These are phyloP conservation scores for Neodiprion pinetum DNA, from an alignment of 1,140 invertebrate genomes.

Conservation along the genomic window DNA sequence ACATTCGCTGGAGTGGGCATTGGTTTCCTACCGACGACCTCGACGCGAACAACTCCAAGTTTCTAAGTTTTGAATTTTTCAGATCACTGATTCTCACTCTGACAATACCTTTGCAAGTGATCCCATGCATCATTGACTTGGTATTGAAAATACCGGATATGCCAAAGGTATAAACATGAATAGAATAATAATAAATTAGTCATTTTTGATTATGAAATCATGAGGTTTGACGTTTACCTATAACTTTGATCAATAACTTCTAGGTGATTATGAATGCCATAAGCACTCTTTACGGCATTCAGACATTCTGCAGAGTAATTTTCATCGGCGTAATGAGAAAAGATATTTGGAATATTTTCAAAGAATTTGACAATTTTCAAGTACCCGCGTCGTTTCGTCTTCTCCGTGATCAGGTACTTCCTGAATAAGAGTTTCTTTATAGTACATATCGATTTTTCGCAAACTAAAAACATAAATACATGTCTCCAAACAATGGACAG, in stretches of 20 bases:
- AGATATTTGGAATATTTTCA: background rate
- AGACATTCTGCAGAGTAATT: background rate
- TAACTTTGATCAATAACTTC: background rate
- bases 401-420: background rate
- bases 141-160: slow-evolving; percentile 3
- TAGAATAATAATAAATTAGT: too few species aligned
- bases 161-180: background rate
- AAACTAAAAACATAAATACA: too few species aligned
- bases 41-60: background rate
- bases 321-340: background rate
- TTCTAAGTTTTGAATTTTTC: background rate
- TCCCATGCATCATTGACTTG: background rate
- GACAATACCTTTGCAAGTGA: background rate
- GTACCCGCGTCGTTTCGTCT: background rate
- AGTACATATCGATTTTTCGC: background rate
- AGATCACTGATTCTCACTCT: background rate
- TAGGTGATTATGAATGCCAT: background rate
- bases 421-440: background rate
- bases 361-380: background rate
- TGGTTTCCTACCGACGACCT: background rate
- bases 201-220: too few species aligned
- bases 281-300: background rate
- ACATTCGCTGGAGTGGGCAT: background rate
- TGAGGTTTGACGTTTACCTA: too few species aligned
- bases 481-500: background rate